A percentile compares a stretch with the other conserved stretches of the same genome.
Conservation (phyloP, 2,888 invertebrate species). For the Anticlea derivata region DNA sequence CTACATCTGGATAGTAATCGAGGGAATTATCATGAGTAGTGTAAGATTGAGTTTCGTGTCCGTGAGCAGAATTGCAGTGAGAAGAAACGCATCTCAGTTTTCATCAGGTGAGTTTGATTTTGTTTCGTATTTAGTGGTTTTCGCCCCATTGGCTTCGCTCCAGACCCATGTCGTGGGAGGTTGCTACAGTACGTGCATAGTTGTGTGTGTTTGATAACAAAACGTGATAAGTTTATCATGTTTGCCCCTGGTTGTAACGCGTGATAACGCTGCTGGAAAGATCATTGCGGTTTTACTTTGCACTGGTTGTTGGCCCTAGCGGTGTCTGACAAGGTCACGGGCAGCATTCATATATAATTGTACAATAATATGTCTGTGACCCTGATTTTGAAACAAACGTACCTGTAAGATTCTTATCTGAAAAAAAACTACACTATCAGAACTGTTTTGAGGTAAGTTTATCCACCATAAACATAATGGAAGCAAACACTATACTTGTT, state of each 20-base stretch:
- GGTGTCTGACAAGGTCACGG: conserved; percentile 37
- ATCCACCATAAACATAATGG: background rate
- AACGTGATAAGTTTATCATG: conserved; percentile 49
- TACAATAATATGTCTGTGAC: conserved; percentile 23
- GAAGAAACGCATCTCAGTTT: conserved; percentile 69
- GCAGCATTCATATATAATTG: conserved; percentile 16
- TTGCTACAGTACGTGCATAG: conserved; percentile 40
- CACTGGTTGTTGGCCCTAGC: conserved; percentile 14
- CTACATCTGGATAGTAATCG: conserved; percentile 60
- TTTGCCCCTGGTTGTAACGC: conserved; percentile 38
- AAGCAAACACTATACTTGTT: background rate
- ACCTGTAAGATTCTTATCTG: conserved; percentile 23
- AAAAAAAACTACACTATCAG: background rate
- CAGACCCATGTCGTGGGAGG: conserved; percentile 49
- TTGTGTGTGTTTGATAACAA: conserved; percentile 71
- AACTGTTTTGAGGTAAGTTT: background rate
- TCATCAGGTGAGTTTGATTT: conserved; percentile 69
- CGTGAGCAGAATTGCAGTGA: conserved; percentile 75
- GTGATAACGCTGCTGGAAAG: conserved; percentile 33
- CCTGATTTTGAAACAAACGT: conserved; percentile 18
- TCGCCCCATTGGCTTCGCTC: conserved; percentile 63
- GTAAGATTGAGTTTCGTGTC: conserved; percentile 78
- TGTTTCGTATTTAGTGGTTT: conserved; percentile 46
- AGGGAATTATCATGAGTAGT: conserved; percentile 74
- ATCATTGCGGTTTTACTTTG: conserved; percentile 6